Evolutionary conservation across 2,797 vertebrate species (phyloP).

Genomic region (Eulemur rubriventer): DNA sequence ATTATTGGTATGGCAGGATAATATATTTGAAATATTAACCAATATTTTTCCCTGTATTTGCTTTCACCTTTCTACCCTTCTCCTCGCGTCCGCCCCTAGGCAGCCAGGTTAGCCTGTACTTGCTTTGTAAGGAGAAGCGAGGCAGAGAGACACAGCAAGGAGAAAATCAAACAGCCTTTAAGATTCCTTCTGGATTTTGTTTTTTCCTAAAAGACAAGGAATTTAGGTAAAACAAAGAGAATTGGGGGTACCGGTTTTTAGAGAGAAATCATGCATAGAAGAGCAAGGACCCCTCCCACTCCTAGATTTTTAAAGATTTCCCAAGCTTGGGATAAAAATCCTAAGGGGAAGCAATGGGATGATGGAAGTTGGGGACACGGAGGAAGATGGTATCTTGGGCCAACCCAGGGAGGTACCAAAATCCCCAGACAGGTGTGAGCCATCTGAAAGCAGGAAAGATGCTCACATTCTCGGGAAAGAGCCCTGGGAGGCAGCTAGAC

Average conservation of each 20-base stretch:
- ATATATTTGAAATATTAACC: constrained; percentile 54
- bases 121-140: not conserved
- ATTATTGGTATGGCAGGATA: constrained; percentile 44
- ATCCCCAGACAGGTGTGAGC: not conserved
- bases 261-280: not conserved
- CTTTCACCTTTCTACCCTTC: constrained; percentile 43
- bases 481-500: not conserved
- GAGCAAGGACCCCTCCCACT: not conserved
- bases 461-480: not conserved
- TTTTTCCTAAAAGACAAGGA: not conserved
- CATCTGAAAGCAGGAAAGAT: not conserved
- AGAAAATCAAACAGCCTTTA: not conserved
- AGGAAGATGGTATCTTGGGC: not conserved
- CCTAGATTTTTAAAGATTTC: not conserved
- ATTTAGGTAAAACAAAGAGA: not conserved
- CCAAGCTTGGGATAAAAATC: not conserved
- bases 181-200: not conserved
- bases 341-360: not conserved
- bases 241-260: not conserved
- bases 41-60: not conserved
- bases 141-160: not conserved
- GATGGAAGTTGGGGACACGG: not conserved
- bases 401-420: not conserved
- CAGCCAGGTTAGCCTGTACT: not conserved
- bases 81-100: not conserved